These are phyloP conservation scores for Lepidurus apus DNA, from an alignment of 1,140 invertebrate genomes.

Conservation along the genomic window DNA sequence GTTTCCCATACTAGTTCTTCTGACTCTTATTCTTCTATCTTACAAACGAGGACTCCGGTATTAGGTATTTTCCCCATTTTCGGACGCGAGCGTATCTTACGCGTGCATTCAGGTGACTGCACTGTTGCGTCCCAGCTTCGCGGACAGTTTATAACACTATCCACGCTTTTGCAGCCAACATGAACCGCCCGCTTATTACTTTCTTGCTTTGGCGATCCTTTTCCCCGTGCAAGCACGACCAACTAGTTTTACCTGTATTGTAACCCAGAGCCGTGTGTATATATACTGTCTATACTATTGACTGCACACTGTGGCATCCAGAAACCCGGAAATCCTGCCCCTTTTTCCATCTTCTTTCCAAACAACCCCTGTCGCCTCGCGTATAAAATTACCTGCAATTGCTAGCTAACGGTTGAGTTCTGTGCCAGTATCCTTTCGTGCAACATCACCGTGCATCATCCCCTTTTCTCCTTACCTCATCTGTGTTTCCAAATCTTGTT, in stretches of 20 bases:
- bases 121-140: background rate
- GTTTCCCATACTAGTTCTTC: too few species aligned
- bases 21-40: too few species aligned
- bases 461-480: background rate
- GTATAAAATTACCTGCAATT: slow-evolving; percentile 11
- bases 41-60: too few species aligned
- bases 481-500: background rate
- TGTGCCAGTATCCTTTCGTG: background rate
- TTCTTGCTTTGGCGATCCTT: background rate
- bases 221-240: background rate
- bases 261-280: too few species aligned
- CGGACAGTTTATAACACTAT: slow-evolving; percentile 10
- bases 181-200: slow-evolving; percentile 5
- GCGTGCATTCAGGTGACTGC: background rate
- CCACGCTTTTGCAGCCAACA: slow-evolving; percentile 14
- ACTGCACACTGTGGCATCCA: slow-evolving; percentile 17
- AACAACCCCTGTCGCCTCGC: background rate
- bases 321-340: slow-evolving; percentile 17
- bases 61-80: too few species aligned
- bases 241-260: background rate
- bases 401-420: background rate
- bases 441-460: background rate
- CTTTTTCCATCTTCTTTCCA: background rate
- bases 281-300: background rate
- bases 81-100: too few species aligned